These are phyloP conservation scores for Myrmecobius fasciatus DNA, from an alignment of 2,113 vertebrate genomes.

Conservation along the genomic window DNA sequence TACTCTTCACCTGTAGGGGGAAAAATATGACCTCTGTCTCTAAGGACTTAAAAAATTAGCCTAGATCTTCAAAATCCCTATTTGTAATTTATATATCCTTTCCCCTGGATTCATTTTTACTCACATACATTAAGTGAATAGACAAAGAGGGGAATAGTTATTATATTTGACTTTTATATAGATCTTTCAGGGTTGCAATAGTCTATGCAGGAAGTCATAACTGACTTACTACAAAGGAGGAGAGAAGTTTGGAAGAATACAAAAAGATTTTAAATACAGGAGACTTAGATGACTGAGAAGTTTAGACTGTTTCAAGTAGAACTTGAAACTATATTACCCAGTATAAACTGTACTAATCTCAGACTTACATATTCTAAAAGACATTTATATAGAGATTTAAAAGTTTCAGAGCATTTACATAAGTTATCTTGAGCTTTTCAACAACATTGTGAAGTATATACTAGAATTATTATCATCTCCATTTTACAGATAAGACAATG, in stretches of 20 bases:
- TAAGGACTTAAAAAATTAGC: background rate
- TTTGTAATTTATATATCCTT: background rate
- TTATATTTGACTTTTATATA: background rate
- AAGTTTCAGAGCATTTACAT: background rate
- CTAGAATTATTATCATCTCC: background rate
- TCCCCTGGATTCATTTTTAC: background rate
- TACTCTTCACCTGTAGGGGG: background rate
- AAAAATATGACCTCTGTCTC: background rate
- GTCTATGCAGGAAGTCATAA: background rate
- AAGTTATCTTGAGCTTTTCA: background rate
- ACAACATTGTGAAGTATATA: background rate
- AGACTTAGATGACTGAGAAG: background rate
- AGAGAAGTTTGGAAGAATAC: background rate
- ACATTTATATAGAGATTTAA: background rate
- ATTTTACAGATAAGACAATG: background rate
- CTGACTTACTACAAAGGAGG: background rate
- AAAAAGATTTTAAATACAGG: background rate
- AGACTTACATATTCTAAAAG: background rate
- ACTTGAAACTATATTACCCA: background rate
- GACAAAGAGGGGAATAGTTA: background rate
- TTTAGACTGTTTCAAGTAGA: background rate
- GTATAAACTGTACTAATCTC: background rate
- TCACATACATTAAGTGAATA: background rate
- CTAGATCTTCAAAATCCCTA: background rate
- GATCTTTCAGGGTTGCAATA: background rate